Percentiles rank a stretch among this genome's conserved stretches.
These are phyloP conservation scores for Hirtodrosophila confusa DNA, from an alignment of 2,888 invertebrate species.

Conservation along the genomic window DNA sequence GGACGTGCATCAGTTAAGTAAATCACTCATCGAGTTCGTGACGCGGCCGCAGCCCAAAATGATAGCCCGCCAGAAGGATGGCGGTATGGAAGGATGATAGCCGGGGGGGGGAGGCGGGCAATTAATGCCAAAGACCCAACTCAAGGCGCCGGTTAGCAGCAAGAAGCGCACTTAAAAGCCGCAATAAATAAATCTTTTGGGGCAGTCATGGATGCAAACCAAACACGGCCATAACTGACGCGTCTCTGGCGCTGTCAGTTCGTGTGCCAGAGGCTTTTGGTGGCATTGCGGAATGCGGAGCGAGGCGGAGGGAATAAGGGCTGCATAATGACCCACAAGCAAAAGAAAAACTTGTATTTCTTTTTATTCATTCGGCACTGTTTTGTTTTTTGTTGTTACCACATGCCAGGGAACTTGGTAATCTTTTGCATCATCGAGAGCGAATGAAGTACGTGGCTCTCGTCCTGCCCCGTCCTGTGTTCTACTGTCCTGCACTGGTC, in stretches of 20 bases:
- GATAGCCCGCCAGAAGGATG: constrained; percentile 15
- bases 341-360: constrained; percentile 41
- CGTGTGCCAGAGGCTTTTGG: constrained; percentile 51
- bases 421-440: constrained; percentile 78
- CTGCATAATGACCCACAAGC: constrained; percentile 78
- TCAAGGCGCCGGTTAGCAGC: constrained; percentile 28
- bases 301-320: constrained; percentile 16
- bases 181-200: constrained; percentile 77
- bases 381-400: constrained; percentile 35
- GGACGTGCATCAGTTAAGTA: constrained; percentile 62
- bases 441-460: constrained; percentile 70
- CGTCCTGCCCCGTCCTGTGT: too few relatives aligned
- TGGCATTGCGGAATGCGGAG: constrained; percentile 39
- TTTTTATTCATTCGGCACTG: constrained; percentile 12
- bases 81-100: too few relatives aligned
- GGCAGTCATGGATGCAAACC: constrained; percentile 53
- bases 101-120: too few relatives aligned
- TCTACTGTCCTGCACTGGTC: constrained; percentile 12
- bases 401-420: constrained; percentile 72
- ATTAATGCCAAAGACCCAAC: constrained; percentile 41
- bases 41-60: constrained; percentile 23
- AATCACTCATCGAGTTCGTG: constrained; percentile 60
- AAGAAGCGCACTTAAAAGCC: constrained; percentile 61
- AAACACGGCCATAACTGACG: constrained; percentile 50
- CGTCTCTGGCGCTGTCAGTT: constrained; percentile 65